Conservation (phyloP, 2,113 vertebrate species). For the Lophura nycthemera region DNA sequence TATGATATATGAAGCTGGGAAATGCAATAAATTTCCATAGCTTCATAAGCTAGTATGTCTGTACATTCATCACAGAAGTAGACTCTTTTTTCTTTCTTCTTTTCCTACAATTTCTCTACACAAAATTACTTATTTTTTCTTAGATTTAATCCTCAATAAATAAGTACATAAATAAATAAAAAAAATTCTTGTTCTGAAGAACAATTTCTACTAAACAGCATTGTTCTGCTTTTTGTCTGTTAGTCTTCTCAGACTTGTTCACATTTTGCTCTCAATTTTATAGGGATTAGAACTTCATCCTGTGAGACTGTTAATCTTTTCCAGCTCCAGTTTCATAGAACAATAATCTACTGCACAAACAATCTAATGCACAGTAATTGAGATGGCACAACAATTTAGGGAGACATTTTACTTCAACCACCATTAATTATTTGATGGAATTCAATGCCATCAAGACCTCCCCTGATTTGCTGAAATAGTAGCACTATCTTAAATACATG, state of each 20-base stretch:
- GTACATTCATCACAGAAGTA: not conserved
- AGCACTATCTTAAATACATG: not conserved
- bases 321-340: not conserved
- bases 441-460: not conserved
- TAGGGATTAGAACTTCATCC: not conserved
- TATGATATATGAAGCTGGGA: not conserved
- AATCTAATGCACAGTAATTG: not conserved
- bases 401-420: not conserved
- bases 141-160: not conserved
- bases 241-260: not conserved
- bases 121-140: not conserved
- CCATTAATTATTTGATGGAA: not conserved
- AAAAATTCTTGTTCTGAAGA: not conserved
- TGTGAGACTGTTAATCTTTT: not conserved
- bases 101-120: not conserved
- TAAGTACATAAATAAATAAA: not conserved
- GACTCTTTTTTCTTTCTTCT: not conserved
- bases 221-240: not conserved
- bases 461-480: not conserved
- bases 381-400: not conserved
- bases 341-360: not conserved
- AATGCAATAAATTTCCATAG: not conserved
- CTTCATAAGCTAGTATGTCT: not conserved
- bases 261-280: not conserved
- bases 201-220: not conserved